A percentile compares a stretch with the other conserved stretches of the same genome.
phyloP scores from a whole-genome alignment of 2,797 vertebrate genomes.

The Cynodonichthys magdalenae region DNA sequence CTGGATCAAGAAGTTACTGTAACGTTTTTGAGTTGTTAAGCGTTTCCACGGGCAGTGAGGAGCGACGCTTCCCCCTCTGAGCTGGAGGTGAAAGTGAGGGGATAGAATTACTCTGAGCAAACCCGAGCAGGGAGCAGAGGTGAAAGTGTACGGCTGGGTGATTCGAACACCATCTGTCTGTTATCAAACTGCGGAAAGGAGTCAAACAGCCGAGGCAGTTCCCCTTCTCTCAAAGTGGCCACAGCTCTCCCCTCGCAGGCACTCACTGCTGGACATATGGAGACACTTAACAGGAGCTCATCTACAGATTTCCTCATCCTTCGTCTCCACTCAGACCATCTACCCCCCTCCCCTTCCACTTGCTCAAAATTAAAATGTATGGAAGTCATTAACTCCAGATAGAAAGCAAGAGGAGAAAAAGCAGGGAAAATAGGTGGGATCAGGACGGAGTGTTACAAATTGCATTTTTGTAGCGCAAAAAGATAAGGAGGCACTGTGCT shows the following conservation, averaged over 20 bases:
- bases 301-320: slow-evolving; percentile 76
- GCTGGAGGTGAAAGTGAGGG: slow-evolving; percentile 41
- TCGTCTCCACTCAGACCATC: slow-evolving; percentile 53
- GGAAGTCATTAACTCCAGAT: slow-evolving; percentile 71
- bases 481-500: slow-evolving; percentile 41
- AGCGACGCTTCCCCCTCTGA: slow-evolving; percentile 1
- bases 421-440: slow-evolving; percentile 27
- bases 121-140: slow-evolving; percentile 45
- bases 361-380: slow-evolving; percentile 73
- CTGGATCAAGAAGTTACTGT: slow-evolving; percentile 52
- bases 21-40: slow-evolving; percentile 39
- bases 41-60: slow-evolving; percentile 46
- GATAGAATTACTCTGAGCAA: slow-evolving; percentile 41
- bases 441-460: slow-evolving; percentile 53
- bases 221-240: slow-evolving; percentile 30
- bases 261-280: slow-evolving; percentile 73
- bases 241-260: slow-evolving; percentile 46
- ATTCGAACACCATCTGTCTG: slow-evolving; percentile 52
- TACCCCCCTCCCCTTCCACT: slow-evolving; percentile 49
- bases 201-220: slow-evolving; percentile 42
- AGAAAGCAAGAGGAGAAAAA: slow-evolving; percentile 41
- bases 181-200: slow-evolving; percentile 56
- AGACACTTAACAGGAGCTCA: slow-evolving; percentile 83
- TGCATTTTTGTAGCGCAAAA: slow-evolving; percentile 27
- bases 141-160: slow-evolving; percentile 49